Evolutionary conservation across 2,113 vertebrate species (phyloP), one percentile per base, ranked within the genome.

Genomic region (Xyrauchen texanus): DNA sequence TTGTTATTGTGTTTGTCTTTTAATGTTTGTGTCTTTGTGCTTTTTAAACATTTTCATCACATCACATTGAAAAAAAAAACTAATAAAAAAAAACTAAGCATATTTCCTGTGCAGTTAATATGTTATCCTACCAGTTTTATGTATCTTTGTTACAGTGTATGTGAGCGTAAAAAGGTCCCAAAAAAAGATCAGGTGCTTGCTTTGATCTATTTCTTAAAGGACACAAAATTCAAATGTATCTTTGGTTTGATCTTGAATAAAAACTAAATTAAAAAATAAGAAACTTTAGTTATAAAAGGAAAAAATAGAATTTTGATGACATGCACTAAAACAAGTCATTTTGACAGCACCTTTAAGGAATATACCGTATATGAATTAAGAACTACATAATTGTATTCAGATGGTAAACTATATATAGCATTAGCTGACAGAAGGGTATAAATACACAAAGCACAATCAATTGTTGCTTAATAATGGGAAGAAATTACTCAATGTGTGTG

Each of bases 31-130:
- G 15, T 85, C 73, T 85, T 82, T 73, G 76, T 84, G 87, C 74
- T 84, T 86, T 72, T 84, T 81, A 82, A 86, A 34, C 9, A 61
- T 49, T 78, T 52, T 57, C 4, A 69, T 75, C 57, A 65, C 42
- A 86, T 88, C 88, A 88, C 66, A 85, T 87, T 90, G 10, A 88
- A 89, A 81, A 57, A 74, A 82, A 85, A 58, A 58, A n/a, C 87
- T 77, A 85, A 87, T 80, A 34, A 89, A 90, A 89, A 88, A 86
- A 85, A 82, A 58, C 81, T 83, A 79, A 85, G 82, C 88, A 89
- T 91, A 80, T 42, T 88, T 88, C 77, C 70, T 52, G 82, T 88
- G 82, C 53, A 80, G 44, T 88, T 83, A 5, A 49, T 21, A 15
- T 58, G 55, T 58, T n/a, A 58, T 58, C n/a, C 6, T 58, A 7